Percentiles rank a stretch among this genome's conserved stretches.
Evolutionary conservation across 1,140 invertebrate species (phyloP).

Genomic region (Radopholus similis): DNA sequence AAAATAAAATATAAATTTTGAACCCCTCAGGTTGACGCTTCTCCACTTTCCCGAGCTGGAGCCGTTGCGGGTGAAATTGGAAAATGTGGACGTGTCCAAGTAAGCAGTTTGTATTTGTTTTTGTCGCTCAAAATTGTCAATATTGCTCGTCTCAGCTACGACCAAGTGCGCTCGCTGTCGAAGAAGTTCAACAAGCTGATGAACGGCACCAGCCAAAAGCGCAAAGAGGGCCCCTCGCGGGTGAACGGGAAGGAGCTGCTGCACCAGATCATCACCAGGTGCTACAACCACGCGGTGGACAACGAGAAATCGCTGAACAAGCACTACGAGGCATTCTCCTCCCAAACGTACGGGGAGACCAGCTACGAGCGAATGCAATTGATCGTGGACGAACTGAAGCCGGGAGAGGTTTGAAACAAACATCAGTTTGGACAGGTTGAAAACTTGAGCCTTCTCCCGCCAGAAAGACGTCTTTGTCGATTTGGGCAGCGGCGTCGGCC

Average conservation of each 20-base stretch:
- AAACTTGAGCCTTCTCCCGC: neutral
- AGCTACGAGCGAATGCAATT: slow-evolving; percentile 46
- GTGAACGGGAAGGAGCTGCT: slow-evolving; percentile 27
- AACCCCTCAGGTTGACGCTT: slow-evolving; percentile 21
- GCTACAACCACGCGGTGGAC: slow-evolving; percentile 49
- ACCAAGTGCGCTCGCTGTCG: slow-evolving; percentile 8
- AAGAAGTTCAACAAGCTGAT: slow-evolving; percentile 29
- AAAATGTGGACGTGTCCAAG: slow-evolving; percentile 15
- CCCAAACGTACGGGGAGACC: slow-evolving; percentile 57
- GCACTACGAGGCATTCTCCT: slow-evolving; percentile 58
- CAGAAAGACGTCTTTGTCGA: slow-evolving; percentile 55
- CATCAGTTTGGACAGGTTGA: neutral
- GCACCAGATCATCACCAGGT: slow-evolving; percentile 29
- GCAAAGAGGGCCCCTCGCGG: slow-evolving; percentile 5
- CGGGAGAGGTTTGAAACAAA: slow-evolving; percentile 9
- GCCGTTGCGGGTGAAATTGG: neutral
- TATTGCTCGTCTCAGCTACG: slow-evolving; percentile 3
- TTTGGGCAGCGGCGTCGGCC: slow-evolving; percentile 53
- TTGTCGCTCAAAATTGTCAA: slow-evolving; percentile 9
- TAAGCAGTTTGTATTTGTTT: slow-evolving; percentile 12
- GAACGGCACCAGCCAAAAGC: slow-evolving; percentile 17
- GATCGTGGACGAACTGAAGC: slow-evolving; percentile 51
- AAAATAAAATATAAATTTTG: too few relatives aligned
- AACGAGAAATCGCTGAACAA: slow-evolving; percentile 49
- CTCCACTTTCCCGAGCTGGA: slow-evolving; percentile 7